Conservation (phyloP, 2,113 vertebrate genomes). For the Malurus cyaneus region DNA sequence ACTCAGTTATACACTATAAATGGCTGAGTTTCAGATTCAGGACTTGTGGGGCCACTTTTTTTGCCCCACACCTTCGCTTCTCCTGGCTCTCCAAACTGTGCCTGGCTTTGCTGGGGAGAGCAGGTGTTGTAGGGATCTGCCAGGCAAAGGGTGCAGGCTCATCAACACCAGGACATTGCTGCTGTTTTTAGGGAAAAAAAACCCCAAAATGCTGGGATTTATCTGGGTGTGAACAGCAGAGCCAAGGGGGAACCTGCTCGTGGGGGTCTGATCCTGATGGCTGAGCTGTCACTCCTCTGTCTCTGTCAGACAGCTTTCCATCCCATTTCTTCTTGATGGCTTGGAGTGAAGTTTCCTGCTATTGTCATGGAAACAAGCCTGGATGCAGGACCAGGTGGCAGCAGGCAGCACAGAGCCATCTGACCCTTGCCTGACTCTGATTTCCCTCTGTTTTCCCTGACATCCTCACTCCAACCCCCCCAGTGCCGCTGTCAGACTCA, state of each 20-base stretch:
- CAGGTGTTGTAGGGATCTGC: background rate
- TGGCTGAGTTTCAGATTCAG: no score
- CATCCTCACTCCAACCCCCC: no score
- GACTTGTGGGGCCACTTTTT: no score
- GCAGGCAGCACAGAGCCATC: background rate
- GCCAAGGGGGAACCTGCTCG: rapidly evolving
- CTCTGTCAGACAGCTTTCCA: background rate
- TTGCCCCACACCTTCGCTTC: background rate
- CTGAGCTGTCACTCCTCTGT: background rate
- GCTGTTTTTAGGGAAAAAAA: background rate
- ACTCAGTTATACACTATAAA: no score
- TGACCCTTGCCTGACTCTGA: background rate
- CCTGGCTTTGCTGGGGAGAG: rapidly evolving
- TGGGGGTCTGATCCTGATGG: background rate
- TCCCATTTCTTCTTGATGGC: background rate
- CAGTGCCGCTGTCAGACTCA: rapidly evolving
- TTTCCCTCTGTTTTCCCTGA: background rate
- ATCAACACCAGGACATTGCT: rapidly evolving
- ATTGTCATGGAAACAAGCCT: background rate
- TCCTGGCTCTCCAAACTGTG: background rate
- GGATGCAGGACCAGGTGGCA: background rate
- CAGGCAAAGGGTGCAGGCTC: background rate
- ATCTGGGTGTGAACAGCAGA: background rate
- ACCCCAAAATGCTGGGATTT: background rate
- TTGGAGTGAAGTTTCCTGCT: background rate